Evolutionary conservation across 2,888 invertebrate genomes (phyloP).

Genomic region (Agrypnus murinus): DNA sequence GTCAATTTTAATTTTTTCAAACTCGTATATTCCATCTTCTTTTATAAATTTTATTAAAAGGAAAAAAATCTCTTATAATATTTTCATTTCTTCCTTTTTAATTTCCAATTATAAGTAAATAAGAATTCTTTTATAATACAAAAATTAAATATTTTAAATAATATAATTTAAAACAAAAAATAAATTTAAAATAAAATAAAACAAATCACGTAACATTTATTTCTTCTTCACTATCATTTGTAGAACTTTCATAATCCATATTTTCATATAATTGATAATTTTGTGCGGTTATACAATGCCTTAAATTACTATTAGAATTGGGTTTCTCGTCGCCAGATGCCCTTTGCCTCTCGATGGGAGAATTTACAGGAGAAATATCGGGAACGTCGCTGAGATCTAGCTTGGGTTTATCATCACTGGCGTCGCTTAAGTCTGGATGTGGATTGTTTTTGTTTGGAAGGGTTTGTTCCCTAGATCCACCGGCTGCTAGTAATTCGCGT

Average conservation of each 20-base stretch:
- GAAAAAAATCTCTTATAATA: neutral
- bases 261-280: slow-evolving; percentile 69
- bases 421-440: slow-evolving; percentile 94
- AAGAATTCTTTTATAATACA: neutral
- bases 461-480: slow-evolving; percentile 95
- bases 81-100: neutral
- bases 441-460: slow-evolving; percentile 97
- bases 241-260: slow-evolving; percentile 72
- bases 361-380: slow-evolving; percentile 74
- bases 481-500: slow-evolving; percentile 92
- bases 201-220: slow-evolving; percentile 89
- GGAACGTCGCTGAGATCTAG: slow-evolving; percentile 75
- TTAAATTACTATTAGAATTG: slow-evolving; percentile 46
- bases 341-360: slow-evolving; percentile 64
- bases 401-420: slow-evolving; percentile 86
- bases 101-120: neutral
- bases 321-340: slow-evolving; percentile 46
- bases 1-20: neutral
- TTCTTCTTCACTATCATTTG: slow-evolving; percentile 83
- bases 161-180: slow-evolving; percentile 7
- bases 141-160: no score
- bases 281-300: slow-evolving; percentile 55
- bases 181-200: slow-evolving; percentile 26
- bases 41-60: no score
- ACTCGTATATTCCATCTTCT: no score